phyloP scores from a whole-genome alignment of 2,888 invertebrate species.

The Melanargia galathea region DNA sequence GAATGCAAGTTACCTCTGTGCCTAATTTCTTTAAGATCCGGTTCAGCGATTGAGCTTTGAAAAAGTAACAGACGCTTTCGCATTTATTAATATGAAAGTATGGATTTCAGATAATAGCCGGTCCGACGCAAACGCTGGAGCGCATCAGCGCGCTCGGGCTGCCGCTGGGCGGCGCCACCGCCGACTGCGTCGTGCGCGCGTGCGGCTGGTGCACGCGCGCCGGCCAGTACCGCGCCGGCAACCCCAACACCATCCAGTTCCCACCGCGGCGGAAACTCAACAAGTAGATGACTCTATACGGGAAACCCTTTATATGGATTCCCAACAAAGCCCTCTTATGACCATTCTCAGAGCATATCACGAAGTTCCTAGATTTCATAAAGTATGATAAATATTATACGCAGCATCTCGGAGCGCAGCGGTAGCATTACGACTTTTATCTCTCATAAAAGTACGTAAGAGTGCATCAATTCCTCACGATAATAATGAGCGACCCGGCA shows the following conservation, averaged over 20 bases:
- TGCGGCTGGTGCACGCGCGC: constrained; percentile 63
- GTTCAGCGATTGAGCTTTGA: too few species aligned
- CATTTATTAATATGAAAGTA: too few species aligned
- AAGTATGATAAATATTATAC: too few species aligned
- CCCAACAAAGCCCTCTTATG: not conserved
- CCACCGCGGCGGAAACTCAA: constrained; percentile 56
- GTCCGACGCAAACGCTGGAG: constrained; percentile 66
- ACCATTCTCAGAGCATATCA: not conserved
- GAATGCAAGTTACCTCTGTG: too few species aligned
- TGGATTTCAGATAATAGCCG: constrained; percentile 57
- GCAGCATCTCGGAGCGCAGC: too few species aligned
- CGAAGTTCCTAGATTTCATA: not conserved
- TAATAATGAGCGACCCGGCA: too few species aligned
- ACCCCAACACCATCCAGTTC: constrained; percentile 63
- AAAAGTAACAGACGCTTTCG: too few species aligned
- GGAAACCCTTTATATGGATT: not conserved
- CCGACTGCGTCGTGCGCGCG: constrained; percentile 58
- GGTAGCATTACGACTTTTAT: too few species aligned
- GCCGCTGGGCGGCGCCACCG: constrained; percentile 65
- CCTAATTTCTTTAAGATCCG: too few species aligned
- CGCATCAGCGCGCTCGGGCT: constrained; percentile 73
- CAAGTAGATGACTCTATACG: constrained; percentile 37
- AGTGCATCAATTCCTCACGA: too few species aligned
- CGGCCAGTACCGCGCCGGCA: constrained; percentile 62
- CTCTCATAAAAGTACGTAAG: too few species aligned